Conservation (phyloP, 2,113 vertebrate species). For the Axis porcinus region DNA sequence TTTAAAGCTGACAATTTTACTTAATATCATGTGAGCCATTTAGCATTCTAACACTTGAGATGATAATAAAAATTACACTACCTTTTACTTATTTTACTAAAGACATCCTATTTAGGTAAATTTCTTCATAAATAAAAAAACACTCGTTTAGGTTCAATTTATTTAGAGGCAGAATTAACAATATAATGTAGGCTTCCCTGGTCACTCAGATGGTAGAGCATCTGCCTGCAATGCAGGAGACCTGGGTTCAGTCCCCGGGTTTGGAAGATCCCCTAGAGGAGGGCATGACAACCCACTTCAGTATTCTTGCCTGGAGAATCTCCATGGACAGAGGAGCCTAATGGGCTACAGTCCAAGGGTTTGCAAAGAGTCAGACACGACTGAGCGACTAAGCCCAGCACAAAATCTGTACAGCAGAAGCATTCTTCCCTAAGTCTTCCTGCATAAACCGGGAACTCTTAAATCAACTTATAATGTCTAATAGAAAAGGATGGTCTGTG, state of each 20-base stretch:
- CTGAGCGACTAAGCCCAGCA: neutral
- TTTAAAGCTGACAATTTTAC: neutral
- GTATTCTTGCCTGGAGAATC: neutral
- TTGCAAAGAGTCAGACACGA: neutral
- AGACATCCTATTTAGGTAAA: neutral
- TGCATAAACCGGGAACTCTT: neutral
- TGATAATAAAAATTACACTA: neutral
- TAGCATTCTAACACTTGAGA: neutral
- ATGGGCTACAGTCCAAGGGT: neutral
- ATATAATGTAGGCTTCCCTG: neutral
- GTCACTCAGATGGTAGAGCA: neutral
- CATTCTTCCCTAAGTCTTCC: neutral
- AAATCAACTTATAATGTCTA: neutral
- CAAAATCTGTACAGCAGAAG: neutral
- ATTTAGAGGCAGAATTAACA: neutral
- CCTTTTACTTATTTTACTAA: neutral
- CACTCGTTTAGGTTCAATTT: neutral
- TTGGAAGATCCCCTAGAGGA: neutral
- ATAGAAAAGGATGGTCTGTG: neutral
- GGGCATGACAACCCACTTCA: neutral
- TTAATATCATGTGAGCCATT: neutral
- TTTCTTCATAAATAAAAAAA: neutral
- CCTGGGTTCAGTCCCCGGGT: neutral
- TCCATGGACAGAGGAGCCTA: neutral
- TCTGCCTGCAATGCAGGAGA: neutral